These are phyloP conservation scores for Ectemnius lituratus DNA, from an alignment of 2,888 invertebrate species.

Conservation along the genomic window DNA sequence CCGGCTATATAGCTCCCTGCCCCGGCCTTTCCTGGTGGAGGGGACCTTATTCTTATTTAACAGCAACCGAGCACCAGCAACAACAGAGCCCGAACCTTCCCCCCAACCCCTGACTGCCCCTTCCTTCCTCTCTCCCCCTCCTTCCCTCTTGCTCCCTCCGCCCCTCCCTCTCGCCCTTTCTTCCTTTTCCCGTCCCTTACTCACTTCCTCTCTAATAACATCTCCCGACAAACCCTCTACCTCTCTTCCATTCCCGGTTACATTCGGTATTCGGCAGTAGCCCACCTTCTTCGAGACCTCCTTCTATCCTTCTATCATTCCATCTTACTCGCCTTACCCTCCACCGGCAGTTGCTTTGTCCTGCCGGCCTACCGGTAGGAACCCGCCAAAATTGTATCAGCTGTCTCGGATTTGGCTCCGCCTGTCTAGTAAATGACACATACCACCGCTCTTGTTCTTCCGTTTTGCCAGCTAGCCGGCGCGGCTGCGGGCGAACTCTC, in stretches of 20 bases:
- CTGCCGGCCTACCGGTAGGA: conserved; percentile 51
- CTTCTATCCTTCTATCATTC: conserved; percentile 12
- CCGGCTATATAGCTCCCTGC: conserved; percentile 65
- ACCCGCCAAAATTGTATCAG: conserved; percentile 77
- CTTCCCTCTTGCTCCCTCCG: conserved; percentile 23
- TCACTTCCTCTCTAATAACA: conserved; percentile 7
- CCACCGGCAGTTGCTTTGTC: conserved; percentile 41
- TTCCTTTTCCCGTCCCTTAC: neutral
- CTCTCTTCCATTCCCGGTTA: conserved; percentile 21
- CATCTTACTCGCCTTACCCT: conserved; percentile 2
- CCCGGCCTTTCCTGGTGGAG: conserved; percentile 58
- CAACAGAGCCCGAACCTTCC: conserved; percentile 45
- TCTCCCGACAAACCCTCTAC: conserved; percentile 24
- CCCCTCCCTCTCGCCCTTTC: conserved; percentile 22
- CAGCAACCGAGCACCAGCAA: conserved; percentile 62
- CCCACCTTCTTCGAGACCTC: conserved; percentile 27
- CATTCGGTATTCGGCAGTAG: conserved; percentile 8
- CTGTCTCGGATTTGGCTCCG: conserved; percentile 71
- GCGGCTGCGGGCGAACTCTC: conserved; percentile 34
- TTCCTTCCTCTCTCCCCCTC: conserved; percentile 26
- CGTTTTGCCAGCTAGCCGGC: conserved; percentile 48
- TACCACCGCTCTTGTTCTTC: conserved; percentile 41
- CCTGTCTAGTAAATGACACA: conserved; percentile 49
- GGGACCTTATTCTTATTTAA: conserved; percentile 74
- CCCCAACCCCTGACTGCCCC: conserved; percentile 28